A percentile compares a stretch with the other conserved stretches of the same genome.
These are phyloP conservation scores for Puntigrus tetrazona DNA, from an alignment of 2,113 vertebrate genomes.

Conservation along the genomic window DNA sequence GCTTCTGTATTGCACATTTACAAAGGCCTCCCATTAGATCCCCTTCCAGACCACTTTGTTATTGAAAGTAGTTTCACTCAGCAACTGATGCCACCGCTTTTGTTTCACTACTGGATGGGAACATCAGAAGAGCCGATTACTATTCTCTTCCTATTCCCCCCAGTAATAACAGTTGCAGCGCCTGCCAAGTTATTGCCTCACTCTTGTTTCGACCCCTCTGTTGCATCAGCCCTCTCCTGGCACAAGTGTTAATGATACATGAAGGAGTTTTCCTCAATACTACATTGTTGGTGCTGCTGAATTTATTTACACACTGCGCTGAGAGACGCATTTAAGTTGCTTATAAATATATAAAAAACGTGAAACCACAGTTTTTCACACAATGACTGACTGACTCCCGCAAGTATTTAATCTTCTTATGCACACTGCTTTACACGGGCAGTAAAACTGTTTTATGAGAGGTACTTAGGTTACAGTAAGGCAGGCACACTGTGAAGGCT, in stretches of 20 bases:
- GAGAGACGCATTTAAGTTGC: background rate
- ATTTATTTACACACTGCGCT: constrained; percentile 9
- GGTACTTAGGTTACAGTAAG: background rate
- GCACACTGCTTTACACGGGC: background rate
- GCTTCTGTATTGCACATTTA: background rate
- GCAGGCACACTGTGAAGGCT: background rate
- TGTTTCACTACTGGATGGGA: constrained; percentile 32
- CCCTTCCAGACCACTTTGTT: background rate
- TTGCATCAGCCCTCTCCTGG: constrained; percentile 54
- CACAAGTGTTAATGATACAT: constrained; percentile 41
- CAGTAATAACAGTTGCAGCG: constrained; percentile 52
- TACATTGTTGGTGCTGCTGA: constrained; percentile 14
- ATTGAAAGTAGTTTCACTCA: constrained; percentile 31
- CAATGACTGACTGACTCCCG: background rate
- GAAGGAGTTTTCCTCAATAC: constrained; percentile 10
- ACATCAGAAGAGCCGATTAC: constrained; percentile 36
- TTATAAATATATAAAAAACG: background rate
- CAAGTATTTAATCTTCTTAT: constrained; percentile 11
- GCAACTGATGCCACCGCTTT: background rate
- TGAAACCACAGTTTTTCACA: background rate
- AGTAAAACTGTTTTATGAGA: constrained; percentile 24
- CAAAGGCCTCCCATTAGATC: background rate
- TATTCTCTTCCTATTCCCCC: constrained; percentile 37
- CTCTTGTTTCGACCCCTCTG: constrained; percentile 37
- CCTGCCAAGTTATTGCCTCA: constrained; percentile 58